A percentile compares a stretch with the other conserved stretches of the same genome.
These are phyloP conservation scores for Pogonocichla stellata DNA, from an alignment of 2,113 vertebrate genomes.

Conservation along the genomic window DNA sequence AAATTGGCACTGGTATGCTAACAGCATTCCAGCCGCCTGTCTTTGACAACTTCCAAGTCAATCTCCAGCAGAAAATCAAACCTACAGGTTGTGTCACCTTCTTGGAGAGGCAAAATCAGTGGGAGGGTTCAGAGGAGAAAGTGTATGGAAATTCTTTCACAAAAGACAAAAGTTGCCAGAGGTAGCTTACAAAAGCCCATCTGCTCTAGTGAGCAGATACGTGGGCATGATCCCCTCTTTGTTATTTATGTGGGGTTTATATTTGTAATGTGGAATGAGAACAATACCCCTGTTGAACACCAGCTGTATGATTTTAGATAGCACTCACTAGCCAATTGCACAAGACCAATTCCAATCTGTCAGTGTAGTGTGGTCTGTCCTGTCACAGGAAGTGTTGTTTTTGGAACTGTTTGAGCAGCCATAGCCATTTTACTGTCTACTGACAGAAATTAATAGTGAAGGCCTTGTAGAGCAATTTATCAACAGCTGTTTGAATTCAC, in stretches of 20 bases:
- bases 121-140: background rate
- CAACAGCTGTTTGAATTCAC: conserved; percentile 76
- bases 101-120: background rate
- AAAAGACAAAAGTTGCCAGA: background rate
- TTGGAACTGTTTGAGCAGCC: conserved; percentile 81
- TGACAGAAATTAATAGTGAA: conserved; percentile 85
- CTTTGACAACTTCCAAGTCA: background rate
- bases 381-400: conserved; percentile 84
- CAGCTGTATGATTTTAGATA: conserved; percentile 75
- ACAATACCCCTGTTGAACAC: conserved; percentile 69
- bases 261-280: conserved; percentile 52
- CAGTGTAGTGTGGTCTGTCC: conserved; percentile 80
- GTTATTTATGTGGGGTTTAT: conserved; percentile 24
- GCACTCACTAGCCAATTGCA: conserved; percentile 71
- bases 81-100: background rate
- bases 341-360: conserved; percentile 82
- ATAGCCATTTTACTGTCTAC: conserved; percentile 83
- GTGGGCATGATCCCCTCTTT: conserved; percentile 12
- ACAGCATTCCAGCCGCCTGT: background rate
- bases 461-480: conserved; percentile 80
- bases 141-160: conserved; percentile 3
- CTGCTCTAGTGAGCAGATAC: background rate
- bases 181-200: background rate
- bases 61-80: background rate
- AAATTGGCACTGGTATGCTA: background rate